Conservation (phyloP, 2,113 vertebrate species). For the Scophthalmus maximus region DNA sequence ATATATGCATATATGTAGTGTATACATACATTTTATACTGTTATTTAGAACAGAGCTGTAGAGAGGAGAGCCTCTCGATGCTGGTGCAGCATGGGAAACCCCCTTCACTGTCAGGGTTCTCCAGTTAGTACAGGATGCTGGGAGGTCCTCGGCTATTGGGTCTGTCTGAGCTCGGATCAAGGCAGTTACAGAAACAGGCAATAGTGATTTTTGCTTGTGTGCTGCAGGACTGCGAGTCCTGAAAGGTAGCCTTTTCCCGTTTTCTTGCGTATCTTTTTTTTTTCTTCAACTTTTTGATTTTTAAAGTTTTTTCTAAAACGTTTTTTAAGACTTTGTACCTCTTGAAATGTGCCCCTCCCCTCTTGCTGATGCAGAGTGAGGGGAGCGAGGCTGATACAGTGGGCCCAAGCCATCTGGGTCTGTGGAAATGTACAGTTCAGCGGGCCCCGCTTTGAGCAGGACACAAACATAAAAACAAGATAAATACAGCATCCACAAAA, state of each 20-base stretch:
- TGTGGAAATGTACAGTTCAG: slow-evolving; percentile 81
- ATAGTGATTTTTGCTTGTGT: slow-evolving; percentile 83
- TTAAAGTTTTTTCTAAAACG: slow-evolving; percentile 9
- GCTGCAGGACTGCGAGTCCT: slow-evolving; percentile 76
- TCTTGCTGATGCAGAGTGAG: slow-evolving; percentile 64
- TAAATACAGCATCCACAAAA: slow-evolving; percentile 82
- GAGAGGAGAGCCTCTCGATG: slow-evolving; percentile 77
- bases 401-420: slow-evolving; percentile 71
- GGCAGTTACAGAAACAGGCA: slow-evolving; percentile 86
- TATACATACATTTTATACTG: slow-evolving; percentile 57
- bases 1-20: slow-evolving; percentile 31
- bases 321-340: slow-evolving; percentile 82
- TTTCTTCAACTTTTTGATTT: slow-evolving; percentile 26
- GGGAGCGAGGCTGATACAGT: slow-evolving; percentile 73
- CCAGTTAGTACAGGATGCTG: slow-evolving; percentile 72
- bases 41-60: slow-evolving; percentile 67
- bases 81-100: slow-evolving; percentile 82
- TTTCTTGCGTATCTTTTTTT: slow-evolving; percentile 39
- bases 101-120: slow-evolving; percentile 71
- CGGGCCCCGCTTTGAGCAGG: slow-evolving; percentile 73
- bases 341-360: slow-evolving; percentile 70
- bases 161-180: slow-evolving; percentile 82
- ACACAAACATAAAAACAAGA: slow-evolving; percentile 71
- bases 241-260: slow-evolving; percentile 75
- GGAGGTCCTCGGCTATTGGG: slow-evolving; percentile 80